A percentile compares a stretch with the other conserved stretches of the same genome.
phyloP scores from a whole-genome alignment of 2,888 invertebrate genomes.

The Balanococcus diminutus region DNA sequence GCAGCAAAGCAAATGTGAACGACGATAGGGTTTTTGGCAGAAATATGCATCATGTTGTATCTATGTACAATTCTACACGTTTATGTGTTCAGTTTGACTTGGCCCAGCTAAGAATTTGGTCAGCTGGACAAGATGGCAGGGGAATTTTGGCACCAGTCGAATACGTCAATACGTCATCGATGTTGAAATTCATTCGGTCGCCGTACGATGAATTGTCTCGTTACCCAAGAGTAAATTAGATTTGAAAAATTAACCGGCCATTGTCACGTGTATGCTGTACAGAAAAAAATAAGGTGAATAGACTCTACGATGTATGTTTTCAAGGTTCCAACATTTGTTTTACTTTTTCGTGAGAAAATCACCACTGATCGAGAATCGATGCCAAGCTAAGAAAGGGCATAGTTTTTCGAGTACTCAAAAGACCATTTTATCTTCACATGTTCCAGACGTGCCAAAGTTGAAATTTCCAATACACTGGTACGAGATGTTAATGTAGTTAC shows the following conservation, averaged over 20 bases:
- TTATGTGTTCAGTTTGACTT: neutral
- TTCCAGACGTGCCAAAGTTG: neutral
- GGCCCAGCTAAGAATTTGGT: constrained; percentile 1
- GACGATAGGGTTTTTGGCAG: neutral
- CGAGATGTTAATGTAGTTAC: neutral
- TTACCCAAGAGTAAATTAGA: neutral
- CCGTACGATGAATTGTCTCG: neutral
- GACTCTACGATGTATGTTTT: neutral
- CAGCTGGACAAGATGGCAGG: neutral
- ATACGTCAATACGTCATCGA: constrained; percentile 19
- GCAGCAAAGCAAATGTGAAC: neutral
- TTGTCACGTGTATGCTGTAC: neutral
- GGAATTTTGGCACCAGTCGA: neutral
- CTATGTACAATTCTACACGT: neutral
- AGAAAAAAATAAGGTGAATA: neutral
- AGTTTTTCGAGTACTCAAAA: neutral
- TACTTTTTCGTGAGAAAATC: neutral
- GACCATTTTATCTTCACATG: neutral
- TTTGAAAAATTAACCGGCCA: neutral
- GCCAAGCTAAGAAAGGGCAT: neutral
- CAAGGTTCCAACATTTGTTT: neutral
- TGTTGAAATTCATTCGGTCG: neutral
- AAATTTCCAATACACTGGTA: neutral
- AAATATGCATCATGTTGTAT: neutral
- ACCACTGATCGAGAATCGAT: too few species aligned